Evolutionary conservation across 2,888 invertebrate genomes (phyloP), one percentile per base, ranked within the genome.

Genomic region (Lasioglossum malachurum): DNA sequence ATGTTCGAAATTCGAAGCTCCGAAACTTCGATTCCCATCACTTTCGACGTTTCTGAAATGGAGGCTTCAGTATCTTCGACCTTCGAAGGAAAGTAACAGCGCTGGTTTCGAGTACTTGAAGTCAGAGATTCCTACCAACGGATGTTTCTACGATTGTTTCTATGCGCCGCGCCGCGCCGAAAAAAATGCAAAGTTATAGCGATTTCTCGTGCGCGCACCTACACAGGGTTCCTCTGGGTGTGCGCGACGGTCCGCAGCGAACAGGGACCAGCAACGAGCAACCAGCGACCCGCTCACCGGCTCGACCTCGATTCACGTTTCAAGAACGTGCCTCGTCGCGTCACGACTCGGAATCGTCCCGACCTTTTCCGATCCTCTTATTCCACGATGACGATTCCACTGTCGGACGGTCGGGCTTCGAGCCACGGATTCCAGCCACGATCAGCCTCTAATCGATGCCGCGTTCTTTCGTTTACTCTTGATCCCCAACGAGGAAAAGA

Each of bases 251-350:
- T 49, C 49, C 49, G 49, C 49, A 1, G 49, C 49, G 49, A 49
- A 19, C 19, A 49, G 49, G 19, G 23, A 49, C 19, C 49, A 49
- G 49, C 23, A 23, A 49, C 23, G 67, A 73, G 77, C 80, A 23
- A 53, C 8, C 75, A 69, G 77, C 80, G 76, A 75, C 76, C 88
- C 88, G 89, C 82, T 88, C 89, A 82, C 88, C 86, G 75, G 83
- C 49, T 82, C 78, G 89, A 85, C 89, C 89, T 89, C 89, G 89
- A 87, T 89, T 87, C 82, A 80, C 86, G 86, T 88, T 86, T 89
- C 88, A 84, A 86, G 86, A 86, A 89, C 89, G 84, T 86, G 83
- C 86, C 79, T 81, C 69, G 69, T 74, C 78, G 78, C 88, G 86
- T 88, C 86, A 82, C 89, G 83, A 83, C 86, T 81, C 76, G 76